Percentiles rank a stretch among this genome's conserved stretches.
These are phyloP conservation scores for Penaeus vannamei DNA, from an alignment of 1,140 invertebrate genomes.

Conservation along the genomic window DNA sequence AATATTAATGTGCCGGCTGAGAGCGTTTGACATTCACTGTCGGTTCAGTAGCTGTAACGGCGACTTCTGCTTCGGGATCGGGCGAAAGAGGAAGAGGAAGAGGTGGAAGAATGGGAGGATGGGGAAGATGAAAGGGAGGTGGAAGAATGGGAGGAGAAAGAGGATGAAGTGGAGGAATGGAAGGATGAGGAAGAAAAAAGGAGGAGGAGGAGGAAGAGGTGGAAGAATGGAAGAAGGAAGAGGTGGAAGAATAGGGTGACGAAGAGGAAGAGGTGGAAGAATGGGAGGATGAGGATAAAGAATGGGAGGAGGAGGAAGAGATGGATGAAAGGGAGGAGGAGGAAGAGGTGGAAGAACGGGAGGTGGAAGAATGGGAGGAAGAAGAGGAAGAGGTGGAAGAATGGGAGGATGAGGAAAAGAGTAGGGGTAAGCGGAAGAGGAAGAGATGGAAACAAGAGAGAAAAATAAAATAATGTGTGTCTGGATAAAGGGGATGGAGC, in stretches of 20 bases:
- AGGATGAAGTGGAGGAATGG: no score
- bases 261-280: conserved; percentile 3
- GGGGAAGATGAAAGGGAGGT: not conserved
- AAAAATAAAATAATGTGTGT: not conserved
- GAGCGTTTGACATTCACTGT: no score
- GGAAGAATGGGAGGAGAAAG: not conserved
- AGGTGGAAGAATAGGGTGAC: not conserved
- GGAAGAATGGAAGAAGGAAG: not conserved
- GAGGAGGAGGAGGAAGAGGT: not conserved
- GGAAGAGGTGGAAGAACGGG: not conserved
- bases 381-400: not conserved
- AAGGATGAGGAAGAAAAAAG: not conserved
- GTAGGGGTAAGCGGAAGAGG: not conserved
- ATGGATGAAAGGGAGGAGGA: not conserved
- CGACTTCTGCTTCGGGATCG: not conserved
- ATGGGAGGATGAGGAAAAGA: not conserved
- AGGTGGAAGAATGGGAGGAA: not conserved
- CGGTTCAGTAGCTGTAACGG: no score
- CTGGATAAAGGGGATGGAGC: not conserved
- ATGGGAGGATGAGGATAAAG: no score
- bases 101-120: not conserved
- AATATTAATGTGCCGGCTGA: no score
- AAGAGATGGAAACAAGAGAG: not conserved
- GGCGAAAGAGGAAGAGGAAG: not conserved
- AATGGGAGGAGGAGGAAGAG: not conserved